These are phyloP conservation scores for Antigone vipio DNA, from an alignment of 2,113 vertebrate species.

Conservation along the genomic window DNA sequence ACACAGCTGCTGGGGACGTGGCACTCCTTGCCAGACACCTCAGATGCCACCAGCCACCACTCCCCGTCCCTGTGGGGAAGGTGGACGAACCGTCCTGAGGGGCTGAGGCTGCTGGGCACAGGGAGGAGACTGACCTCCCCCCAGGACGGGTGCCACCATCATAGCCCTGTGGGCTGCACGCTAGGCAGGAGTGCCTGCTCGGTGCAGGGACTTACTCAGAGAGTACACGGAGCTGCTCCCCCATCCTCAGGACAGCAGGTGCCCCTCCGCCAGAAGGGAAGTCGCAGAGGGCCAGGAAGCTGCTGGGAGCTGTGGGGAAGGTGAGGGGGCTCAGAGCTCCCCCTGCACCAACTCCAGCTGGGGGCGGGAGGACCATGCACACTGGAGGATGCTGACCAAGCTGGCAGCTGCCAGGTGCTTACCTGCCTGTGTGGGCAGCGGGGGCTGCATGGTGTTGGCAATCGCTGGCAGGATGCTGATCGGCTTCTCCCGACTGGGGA, in stretches of 20 bases:
- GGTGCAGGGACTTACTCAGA: slow-evolving; percentile 74
- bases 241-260: slow-evolving; percentile 69
- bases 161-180: fast-evolving
- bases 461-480: not conserved
- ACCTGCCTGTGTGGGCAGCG: not conserved
- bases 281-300: slow-evolving; percentile 73
- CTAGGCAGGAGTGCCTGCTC: fast-evolving
- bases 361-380: fast-evolving
- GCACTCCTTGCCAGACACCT: slow-evolving; percentile 72
- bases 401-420: not conserved
- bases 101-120: not conserved
- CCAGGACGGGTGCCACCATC: no score
- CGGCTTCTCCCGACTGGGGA: slow-evolving; percentile 46
- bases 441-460: fast-evolving
- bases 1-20: slow-evolving; percentile 78
- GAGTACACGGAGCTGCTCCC: slow-evolving; percentile 77
- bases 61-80: slow-evolving; percentile 71
- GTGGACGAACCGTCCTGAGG: no score
- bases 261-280: slow-evolving; percentile 64
- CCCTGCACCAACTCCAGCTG: not conserved
- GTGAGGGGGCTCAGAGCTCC: not conserved
- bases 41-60: slow-evolving; percentile 79
- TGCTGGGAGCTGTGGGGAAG: slow-evolving; percentile 41
- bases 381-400: fast-evolving
- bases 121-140: no score